Base-by-base conservation (phyloP, 2,113 vertebrate species). In the Planiliza haematocheilus region DNA sequence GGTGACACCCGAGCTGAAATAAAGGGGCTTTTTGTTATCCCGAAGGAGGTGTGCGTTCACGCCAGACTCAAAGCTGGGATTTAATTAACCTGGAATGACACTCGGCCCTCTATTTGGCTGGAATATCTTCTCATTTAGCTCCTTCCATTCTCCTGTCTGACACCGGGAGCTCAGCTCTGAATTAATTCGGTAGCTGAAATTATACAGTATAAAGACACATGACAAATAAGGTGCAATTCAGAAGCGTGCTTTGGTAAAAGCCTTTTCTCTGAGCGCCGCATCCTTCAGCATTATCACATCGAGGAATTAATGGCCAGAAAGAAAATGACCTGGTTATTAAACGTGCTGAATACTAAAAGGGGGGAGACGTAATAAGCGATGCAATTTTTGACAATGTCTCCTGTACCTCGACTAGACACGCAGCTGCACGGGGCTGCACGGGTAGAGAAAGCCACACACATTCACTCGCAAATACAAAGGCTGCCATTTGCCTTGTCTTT, bases 21-120 rank as follows among this genome's bases (percentile, higher is more conserved):
- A 50, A 60, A 76, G 17, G 61, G 36, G n/a, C 51, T 62, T 79
- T 63, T 64, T 64, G 53, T 57, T 65, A 51, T 73, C 67, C 57
- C 51, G 8, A 85, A 84, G 81, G 62, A 69, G 68, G 70, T 64
- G 59, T 43, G 56, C 51, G 83, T 80, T 84, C 37, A 55, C 10
- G 58, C 14, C 66, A 55, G 80, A 62, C 77, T 65, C 71, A 78
- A 71, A 78, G 76, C 70, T 24, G 59, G 59, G 82, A 81, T 89
- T 92, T 84, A 86, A 92, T 91, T 89, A 89, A 91, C 88, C 86
- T 71, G 64, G 14, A 51, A 66, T 85, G 81, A 88, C 88, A 77
- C 78, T 67, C 50, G 51, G 39, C 57, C 80, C 60, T 65, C 43
- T 79, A 39, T 88, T 88, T 70, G 84, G 66, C 76, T 65, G 46